Percentiles rank a stretch among this genome's conserved stretches.
Conservation (phyloP, 2,888 invertebrate species). For the Lithophane leautieri region DNA sequence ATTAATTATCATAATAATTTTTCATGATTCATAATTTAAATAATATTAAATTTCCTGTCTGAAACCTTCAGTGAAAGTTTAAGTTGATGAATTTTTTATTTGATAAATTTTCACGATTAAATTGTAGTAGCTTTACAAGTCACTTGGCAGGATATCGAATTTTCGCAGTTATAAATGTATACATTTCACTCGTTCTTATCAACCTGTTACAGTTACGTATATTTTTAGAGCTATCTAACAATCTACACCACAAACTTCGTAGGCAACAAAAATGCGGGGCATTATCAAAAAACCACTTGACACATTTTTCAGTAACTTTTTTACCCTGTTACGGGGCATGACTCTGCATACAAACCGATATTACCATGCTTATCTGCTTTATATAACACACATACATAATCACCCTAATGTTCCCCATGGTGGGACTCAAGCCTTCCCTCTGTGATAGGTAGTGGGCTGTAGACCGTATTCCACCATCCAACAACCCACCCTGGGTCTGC, state of each 20-base stretch:
- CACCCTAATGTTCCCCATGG: background rate
- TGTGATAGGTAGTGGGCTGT: background rate
- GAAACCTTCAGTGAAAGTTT: background rate
- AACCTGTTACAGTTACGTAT: background rate
- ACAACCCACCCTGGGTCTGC: no score
- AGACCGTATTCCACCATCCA: background rate
- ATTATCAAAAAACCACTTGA: conserved; percentile 30
- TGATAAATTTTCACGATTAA: conserved; percentile 9
- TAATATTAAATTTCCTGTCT: background rate
- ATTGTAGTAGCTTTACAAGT: background rate
- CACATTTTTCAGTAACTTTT: conserved; percentile 8
- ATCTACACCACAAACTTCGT: conserved; percentile 1
- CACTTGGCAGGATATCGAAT: background rate
- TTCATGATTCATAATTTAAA: background rate
- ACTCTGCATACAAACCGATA: conserved; percentile 46
- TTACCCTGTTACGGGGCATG: conserved; percentile 34
- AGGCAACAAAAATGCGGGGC: background rate
- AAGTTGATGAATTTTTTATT: conserved; percentile 16
- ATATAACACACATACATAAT: conserved; percentile 21
- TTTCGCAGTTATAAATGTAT: background rate
- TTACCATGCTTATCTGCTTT: conserved; percentile 43
- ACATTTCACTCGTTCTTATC: background rate
- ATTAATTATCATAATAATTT: background rate
- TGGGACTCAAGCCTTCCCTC: no score
- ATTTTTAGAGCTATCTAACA: background rate